Percentiles rank a stretch among this genome's conserved stretches.
phyloP scores from a whole-genome alignment of 2,113 vertebrate species.

The Hippocampus comes region DNA sequence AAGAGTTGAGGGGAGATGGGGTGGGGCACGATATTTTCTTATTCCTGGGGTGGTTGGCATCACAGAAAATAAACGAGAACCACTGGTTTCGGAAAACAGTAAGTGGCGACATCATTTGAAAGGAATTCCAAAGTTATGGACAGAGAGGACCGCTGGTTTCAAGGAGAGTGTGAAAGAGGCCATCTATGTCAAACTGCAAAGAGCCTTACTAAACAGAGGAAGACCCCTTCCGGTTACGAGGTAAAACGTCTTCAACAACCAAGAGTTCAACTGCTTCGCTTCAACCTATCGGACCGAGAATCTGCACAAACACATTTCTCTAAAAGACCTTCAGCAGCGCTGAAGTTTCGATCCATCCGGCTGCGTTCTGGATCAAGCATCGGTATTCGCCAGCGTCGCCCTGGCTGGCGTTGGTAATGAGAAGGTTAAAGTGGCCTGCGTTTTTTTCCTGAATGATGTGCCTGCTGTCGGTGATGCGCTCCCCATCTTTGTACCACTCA shows the following conservation, averaged over 20 bases:
- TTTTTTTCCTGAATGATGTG: slow-evolving; percentile 83
- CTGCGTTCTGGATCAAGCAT: slow-evolving; percentile 82
- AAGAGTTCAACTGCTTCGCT: neutral
- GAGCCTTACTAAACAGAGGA: neutral
- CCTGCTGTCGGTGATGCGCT: slow-evolving; percentile 72
- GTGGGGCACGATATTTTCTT: too few relatives aligned
- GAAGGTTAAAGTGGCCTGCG: slow-evolving; percentile 81
- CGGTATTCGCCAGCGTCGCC: slow-evolving; percentile 86
- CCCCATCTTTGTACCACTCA: slow-evolving; percentile 85
- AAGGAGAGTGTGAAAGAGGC: neutral
- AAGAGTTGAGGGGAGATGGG: too few relatives aligned
- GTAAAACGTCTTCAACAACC: neutral
- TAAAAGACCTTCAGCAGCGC: slow-evolving; percentile 81
- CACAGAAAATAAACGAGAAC: too few relatives aligned
- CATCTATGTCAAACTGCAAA: neutral
- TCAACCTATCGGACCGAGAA: neutral
- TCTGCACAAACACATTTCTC: slow-evolving; percentile 5
- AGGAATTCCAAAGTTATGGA: neutral
- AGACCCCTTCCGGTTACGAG: neutral
- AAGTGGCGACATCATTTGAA: too few relatives aligned
- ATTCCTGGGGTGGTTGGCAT: too few relatives aligned
- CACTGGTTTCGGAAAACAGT: too few relatives aligned
- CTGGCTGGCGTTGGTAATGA: slow-evolving; percentile 78
- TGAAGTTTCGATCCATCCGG: slow-evolving; percentile 78
- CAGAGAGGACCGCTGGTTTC: neutral